Evolutionary conservation across 2,888 invertebrate genomes (phyloP).

Genomic region (Pegoplata infirma): DNA sequence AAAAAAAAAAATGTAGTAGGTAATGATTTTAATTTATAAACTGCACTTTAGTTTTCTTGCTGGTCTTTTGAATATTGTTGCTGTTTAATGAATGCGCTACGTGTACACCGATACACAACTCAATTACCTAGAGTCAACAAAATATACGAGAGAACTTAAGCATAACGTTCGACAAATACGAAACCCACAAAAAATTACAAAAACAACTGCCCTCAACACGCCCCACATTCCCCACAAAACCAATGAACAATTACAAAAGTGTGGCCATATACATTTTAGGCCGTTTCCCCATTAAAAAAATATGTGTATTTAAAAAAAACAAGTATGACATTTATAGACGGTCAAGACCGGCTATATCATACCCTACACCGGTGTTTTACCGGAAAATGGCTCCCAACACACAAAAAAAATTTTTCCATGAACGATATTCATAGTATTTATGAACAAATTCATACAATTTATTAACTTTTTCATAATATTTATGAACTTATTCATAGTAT

Average conservation of each 20-base stretch:
- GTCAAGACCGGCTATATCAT: no score
- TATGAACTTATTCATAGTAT: no score
- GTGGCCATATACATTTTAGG: no score
- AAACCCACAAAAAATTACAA: constrained; percentile 9
- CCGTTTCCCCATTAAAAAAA: no score
- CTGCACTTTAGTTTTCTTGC: constrained; percentile 34
- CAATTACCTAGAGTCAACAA: constrained; percentile 49
- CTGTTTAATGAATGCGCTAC: constrained; percentile 60
- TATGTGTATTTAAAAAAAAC: no score
- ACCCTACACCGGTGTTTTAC: no score
- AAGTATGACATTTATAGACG: no score
- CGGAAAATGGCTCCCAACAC: no score
- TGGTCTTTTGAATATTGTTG: constrained; percentile 45
- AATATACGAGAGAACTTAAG: neutral
- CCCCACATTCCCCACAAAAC: neutral
- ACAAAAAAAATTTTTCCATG: no score
- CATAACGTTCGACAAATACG: neutral
- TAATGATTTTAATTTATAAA: constrained; percentile 38
- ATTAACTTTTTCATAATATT: no score
- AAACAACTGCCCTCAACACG: constrained; percentile 6
- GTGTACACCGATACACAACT: constrained; percentile 59
- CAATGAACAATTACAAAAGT: constrained; percentile 4
- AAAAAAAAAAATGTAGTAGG: constrained; percentile 5
- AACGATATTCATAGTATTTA: no score
- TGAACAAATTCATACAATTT: no score